Percentiles rank a stretch among this genome's conserved stretches.
These are phyloP conservation scores for Antedon mediterranea DNA, from an alignment of 53 echinoderm and acorn worm genomes.

Conservation along the genomic window DNA sequence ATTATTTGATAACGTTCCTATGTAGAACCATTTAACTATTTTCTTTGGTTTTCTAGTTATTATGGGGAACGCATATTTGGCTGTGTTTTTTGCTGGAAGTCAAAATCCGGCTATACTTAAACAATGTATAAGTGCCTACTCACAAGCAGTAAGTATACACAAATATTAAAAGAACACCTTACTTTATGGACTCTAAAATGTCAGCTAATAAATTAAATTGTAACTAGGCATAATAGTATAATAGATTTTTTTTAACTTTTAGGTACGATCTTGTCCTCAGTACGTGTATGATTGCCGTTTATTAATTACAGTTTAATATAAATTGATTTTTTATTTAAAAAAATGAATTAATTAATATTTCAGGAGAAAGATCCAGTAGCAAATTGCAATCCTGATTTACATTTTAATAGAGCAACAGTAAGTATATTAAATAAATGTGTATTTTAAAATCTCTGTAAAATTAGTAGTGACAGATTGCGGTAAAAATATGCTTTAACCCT, in stretches of 20 bases:
- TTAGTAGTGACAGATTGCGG: too few relatives aligned
- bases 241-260: too few relatives aligned
- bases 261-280: too few relatives aligned
- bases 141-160: conserved; percentile 72
- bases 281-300: too few relatives aligned
- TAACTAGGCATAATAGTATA: too few relatives aligned
- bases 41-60: conserved; percentile 38
- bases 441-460: too few relatives aligned
- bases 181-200: too few relatives aligned
- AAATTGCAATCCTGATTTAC: conserved; percentile 83
- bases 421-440: conserved; percentile 14
- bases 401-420: conserved; percentile 92
- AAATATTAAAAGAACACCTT: not conserved
- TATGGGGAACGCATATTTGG: conserved; percentile 88
- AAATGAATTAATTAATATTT: not conserved
- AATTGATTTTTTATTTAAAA: not conserved
- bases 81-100: conserved; percentile 82
- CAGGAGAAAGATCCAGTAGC: conserved; percentile 78
- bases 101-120: conserved; percentile 72
- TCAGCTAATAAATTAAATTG: too few relatives aligned
- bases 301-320: not conserved
- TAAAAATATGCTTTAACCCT: too few relatives aligned
- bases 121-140: conserved; percentile 89
- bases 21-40: too few relatives aligned
- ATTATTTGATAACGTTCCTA: too few relatives aligned